Evolutionary conservation across 37 sponge, comb jelly and placozoan genomes (phyloP).

Genomic region (Chondrilla cf. caribensis): DNA sequence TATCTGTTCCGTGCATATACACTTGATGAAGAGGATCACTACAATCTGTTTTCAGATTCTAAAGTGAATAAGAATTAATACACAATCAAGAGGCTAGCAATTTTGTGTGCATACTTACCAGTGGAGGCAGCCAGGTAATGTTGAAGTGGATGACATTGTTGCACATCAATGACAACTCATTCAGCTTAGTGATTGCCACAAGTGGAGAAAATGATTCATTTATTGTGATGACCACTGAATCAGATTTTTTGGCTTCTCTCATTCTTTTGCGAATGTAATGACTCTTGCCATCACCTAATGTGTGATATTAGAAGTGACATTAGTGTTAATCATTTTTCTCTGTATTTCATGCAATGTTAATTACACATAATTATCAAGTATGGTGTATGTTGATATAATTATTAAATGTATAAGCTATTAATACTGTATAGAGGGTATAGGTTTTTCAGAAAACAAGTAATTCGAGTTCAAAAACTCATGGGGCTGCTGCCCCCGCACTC

Average conservation of each 20-base stretch:
- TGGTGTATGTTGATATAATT: too few species aligned
- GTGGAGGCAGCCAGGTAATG: constrained; percentile 38
- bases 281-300: constrained; percentile 84
- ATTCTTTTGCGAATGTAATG: constrained; percentile 80
- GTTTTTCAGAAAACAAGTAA: too few species aligned
- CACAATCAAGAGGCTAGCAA: too few species aligned
- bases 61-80: neutral
- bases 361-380: too few species aligned
- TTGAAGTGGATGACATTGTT: constrained; percentile 31
- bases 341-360: too few species aligned
- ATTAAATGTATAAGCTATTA: too few species aligned
- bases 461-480: too few species aligned
- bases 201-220: constrained; percentile 82
- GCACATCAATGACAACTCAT: constrained; percentile 28
- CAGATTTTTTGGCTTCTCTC: too few species aligned
- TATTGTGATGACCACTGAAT: constrained; percentile 48
- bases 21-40: neutral
- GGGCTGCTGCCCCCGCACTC: too few species aligned
- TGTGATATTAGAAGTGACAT: too few species aligned
- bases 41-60: neutral
- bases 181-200: constrained; percentile 65
- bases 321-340: too few species aligned
- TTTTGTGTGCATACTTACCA: constrained; percentile 2
- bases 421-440: too few species aligned
- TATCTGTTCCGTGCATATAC: neutral